Evolutionary conservation across 1,140 invertebrate genomes (phyloP).

Genomic region (Drosophila lowei): DNA sequence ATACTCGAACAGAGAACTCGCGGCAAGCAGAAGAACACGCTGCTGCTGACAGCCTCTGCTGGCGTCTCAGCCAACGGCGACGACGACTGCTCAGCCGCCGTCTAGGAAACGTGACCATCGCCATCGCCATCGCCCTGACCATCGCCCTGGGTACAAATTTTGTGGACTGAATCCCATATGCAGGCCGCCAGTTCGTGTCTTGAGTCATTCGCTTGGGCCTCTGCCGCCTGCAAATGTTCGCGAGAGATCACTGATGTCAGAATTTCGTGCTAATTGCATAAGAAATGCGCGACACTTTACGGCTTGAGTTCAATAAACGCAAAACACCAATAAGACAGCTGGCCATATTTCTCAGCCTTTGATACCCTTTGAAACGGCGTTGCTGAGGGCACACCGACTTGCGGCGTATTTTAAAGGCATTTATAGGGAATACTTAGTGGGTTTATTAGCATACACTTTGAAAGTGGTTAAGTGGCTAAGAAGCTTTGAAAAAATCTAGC

Average conservation of each 20-base stretch:
- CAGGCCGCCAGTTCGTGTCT: constrained; percentile 61
- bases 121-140: too few species aligned
- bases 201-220: constrained; percentile 70
- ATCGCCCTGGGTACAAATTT: neutral
- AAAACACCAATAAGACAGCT: constrained; percentile 26
- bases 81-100: neutral
- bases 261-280: constrained; percentile 77
- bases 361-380: constrained; percentile 3
- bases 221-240: constrained; percentile 7
- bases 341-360: constrained; percentile 21
- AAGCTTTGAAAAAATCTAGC: too few species aligned
- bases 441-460: too few species aligned
- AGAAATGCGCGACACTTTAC: constrained; percentile 60
- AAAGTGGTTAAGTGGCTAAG: too few species aligned
- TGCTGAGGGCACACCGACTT: too few species aligned
- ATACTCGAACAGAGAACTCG: constrained; percentile 45
- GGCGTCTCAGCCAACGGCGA: too few species aligned
- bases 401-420: too few species aligned
- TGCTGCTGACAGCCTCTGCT: constrained; percentile 15
- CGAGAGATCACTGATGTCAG: constrained; percentile 12
- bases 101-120: constrained; percentile 57
- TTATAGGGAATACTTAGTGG: too few species aligned
- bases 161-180: constrained; percentile 27
- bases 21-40: neutral
- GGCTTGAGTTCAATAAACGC: constrained; percentile 75